A percentile compares a stretch with the other conserved stretches of the same genome.
These are phyloP conservation scores for Dendroctonus valens DNA, from an alignment of 1,140 invertebrate genomes.

Conservation along the genomic window DNA sequence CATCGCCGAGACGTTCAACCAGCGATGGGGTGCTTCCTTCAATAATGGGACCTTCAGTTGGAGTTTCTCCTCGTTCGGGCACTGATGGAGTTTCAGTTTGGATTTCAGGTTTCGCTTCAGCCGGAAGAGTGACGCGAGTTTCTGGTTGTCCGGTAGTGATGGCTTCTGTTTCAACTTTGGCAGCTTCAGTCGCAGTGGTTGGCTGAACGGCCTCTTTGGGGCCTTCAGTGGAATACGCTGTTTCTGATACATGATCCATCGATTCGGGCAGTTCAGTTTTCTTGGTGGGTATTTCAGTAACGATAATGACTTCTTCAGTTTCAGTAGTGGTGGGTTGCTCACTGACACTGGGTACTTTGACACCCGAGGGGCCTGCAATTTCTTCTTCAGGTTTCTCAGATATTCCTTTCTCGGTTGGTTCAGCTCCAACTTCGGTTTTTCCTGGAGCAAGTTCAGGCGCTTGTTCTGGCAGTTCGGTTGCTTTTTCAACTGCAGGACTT, in stretches of 20 bases:
- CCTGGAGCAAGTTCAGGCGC: slow-evolving; percentile 3
- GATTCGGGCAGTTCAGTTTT: slow-evolving; percentile 38
- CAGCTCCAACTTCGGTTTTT: slow-evolving; percentile 11
- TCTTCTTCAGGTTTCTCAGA: slow-evolving; percentile 15
- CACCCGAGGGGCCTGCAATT: slow-evolving; percentile 1
- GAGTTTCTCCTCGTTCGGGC: slow-evolving; percentile 4
- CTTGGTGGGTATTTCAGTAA: slow-evolving; percentile 34
- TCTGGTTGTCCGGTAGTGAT: slow-evolving; percentile 8
- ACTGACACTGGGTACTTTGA: background rate
- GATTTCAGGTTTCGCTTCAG: background rate
- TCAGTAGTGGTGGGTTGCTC: slow-evolving; percentile 28
- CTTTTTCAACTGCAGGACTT: slow-evolving; percentile 22
- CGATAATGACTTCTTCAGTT: slow-evolving; percentile 36
- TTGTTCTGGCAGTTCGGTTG: slow-evolving; percentile 8
- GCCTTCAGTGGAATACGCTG: slow-evolving; percentile 12
- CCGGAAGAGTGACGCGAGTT: slow-evolving; percentile 8
- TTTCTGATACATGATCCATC: slow-evolving; percentile 35
- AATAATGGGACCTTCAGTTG: background rate
- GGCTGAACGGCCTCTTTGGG: background rate
- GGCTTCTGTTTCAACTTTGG: slow-evolving; percentile 16
- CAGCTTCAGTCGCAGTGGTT: background rate
- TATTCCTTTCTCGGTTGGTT: background rate
- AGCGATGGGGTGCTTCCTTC: background rate
- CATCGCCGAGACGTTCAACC: background rate
- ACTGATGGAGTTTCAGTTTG: slow-evolving; percentile 7